phyloP scores from a whole-genome alignment of 2,113 vertebrate genomes.

The Forbesichthys papilliferus region DNA sequence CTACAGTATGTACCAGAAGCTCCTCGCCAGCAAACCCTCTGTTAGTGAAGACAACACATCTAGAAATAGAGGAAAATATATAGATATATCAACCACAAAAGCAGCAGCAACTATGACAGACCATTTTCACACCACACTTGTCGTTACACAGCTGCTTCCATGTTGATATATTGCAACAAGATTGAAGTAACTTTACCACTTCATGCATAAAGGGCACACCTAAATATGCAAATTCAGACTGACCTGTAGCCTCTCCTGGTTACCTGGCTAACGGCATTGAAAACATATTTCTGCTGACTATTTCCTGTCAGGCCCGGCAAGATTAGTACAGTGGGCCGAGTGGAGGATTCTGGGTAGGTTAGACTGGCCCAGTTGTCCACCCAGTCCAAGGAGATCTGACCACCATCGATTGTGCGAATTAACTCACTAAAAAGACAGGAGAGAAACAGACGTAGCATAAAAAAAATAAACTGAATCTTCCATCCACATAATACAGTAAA shows the following conservation, averaged over 20 bases:
- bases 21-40: slow-evolving; percentile 80
- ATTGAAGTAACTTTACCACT: neutral
- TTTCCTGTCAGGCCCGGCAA: slow-evolving; percentile 84
- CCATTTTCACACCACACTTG: neutral
- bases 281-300: slow-evolving; percentile 79
- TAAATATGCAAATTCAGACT: neutral
- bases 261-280: slow-evolving; percentile 74
- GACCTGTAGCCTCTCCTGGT: slow-evolving; percentile 78
- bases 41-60: slow-evolving; percentile 85
- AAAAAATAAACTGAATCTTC: neutral
- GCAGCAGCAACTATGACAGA: neutral
- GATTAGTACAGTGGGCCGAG: slow-evolving; percentile 79
- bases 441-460: neutral
- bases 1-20: slow-evolving; percentile 68
- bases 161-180: neutral
- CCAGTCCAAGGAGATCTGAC: slow-evolving; percentile 87
- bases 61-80: slow-evolving; percentile 41
- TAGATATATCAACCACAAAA: neutral
- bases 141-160: neutral
- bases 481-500: too few relatives aligned
- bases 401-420: slow-evolving; percentile 78
- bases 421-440: slow-evolving; percentile 66
- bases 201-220: neutral
- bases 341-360: slow-evolving; percentile 58
- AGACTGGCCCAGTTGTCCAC: slow-evolving; percentile 56